Base-by-base conservation (phyloP, 2,113 vertebrate species). In the Aptenodytes patagonicus region DNA sequence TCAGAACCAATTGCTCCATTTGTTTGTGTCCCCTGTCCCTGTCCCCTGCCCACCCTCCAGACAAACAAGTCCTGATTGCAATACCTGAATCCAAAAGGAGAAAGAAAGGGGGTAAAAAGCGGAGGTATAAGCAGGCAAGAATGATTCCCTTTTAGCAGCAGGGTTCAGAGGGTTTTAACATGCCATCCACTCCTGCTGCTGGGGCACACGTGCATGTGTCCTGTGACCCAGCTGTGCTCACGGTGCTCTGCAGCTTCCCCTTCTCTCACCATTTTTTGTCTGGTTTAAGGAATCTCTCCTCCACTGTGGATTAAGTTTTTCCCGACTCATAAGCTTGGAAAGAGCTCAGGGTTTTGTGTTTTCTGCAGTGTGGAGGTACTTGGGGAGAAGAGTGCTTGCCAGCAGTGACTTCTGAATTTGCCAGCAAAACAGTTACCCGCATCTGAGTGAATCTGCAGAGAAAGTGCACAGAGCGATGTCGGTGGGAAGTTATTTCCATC, bases 401-500 rank as follows among this genome's bases (percentile, higher is more conserved):
- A 97, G 94, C 95, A 73, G n/a, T 52, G 92, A 95, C 90, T 94
- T 96, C 85, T 91, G 95, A 97, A 84, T 97, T 94, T 97, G 54
- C 81, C 51, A 91, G 47, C 22, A 55, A 21, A 73, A 70, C 82
- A 44, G 83, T 5, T 90, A 52, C 94, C 93, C 32, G 17, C 58
- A 49, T 19, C 85, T 17, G 2, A 58, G 58, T 7, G 77, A 66
- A 36, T 61, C 71, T 46, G 84, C 80, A n/a, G 79, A 36, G 84
- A 44, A 38, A 29, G 29, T 7, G 58, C 84, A 75, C 51, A 73
- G 95, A 87, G 84, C 47, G 2, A 15, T 13, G 69, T 91, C 18
- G 32, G 89, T 54, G 91, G 95, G 96, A 97, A 95, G 97, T 90
- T 87, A 61, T 71, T 98, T 90, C 97, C 95, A 98, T 94, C 97